Base-by-base conservation (phyloP, 2,888 invertebrate species). In the Lamellibrachia columna region DNA sequence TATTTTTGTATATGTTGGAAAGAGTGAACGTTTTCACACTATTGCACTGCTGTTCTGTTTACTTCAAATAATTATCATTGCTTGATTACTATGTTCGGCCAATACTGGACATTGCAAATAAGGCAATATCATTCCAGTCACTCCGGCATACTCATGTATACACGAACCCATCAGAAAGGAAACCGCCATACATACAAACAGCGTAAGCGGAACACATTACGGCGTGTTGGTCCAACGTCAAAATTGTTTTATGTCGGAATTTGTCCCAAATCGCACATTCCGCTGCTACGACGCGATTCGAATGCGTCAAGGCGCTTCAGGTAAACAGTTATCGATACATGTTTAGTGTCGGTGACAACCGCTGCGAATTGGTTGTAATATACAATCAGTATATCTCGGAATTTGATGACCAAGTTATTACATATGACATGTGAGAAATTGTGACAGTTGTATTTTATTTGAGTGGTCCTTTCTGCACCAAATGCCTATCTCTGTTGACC, bases 261-360 rank as follows among this genome's bases (percentile, higher is more conserved):
- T n/a, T 75, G 75, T 75, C 75, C 75, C 75, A 75, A 75, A 75
- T 75, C n/a, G 75, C 75, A 75, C 75, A 75, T 75, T 75, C 75
- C 22, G 75, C 6, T 75, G 75, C n/a, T n/a, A n/a, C 22, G 6
- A 75, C 6, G 75, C 75, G n/a, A 75, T 75, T 75, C n/a, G 22
- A 75, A 75, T 75, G 75, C 75, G 75, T n/a, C 75, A 75, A 75
- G 3, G 75, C n/a, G 75, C n/a, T 75, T 75, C 22, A 2, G 75
- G 15, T 75, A 15, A 75, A 15, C 22, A 6, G n/a, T 75, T 75
- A 75, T 75, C 22, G 75, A 75, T 22, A 75, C 22, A 75, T 75
- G 15, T 11, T 75, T 6, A 75, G 75, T 75, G 75, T 3, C 9
- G 7, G 75, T 22, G 22, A 75, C 75, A 75, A 7, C 8, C 55